These are phyloP conservation scores for Alces alces DNA, from an alignment of 2,113 vertebrate genomes.

Conservation along the genomic window DNA sequence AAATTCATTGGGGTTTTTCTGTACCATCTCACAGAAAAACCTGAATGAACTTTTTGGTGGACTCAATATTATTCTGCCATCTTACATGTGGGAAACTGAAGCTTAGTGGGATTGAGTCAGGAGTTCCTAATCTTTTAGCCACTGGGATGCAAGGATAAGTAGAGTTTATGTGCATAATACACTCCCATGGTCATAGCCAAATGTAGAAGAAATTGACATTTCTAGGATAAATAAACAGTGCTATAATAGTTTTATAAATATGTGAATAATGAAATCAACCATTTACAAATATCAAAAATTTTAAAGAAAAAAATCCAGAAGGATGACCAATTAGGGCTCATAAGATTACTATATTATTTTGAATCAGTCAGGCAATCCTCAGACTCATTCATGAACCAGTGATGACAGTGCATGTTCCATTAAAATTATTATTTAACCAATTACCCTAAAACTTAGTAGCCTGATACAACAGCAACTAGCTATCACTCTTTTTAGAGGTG, in stretches of 20 bases:
- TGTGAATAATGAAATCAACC: background rate
- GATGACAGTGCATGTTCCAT: background rate
- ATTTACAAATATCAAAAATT: constrained; percentile 3
- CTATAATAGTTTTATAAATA: background rate
- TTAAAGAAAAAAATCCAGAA: constrained; percentile 10
- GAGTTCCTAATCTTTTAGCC: background rate
- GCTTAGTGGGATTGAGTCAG: background rate
- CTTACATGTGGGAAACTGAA: background rate
- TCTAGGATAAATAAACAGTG: constrained; percentile 6
- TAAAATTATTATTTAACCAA: constrained; percentile 1
- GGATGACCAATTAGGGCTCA: background rate
- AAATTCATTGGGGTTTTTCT: background rate
- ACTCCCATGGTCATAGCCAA: background rate
- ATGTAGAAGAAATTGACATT: constrained; percentile 25
- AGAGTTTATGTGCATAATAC: background rate
- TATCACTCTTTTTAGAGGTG: background rate
- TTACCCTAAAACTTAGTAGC: background rate
- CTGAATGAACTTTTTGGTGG: background rate
- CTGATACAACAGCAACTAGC: background rate
- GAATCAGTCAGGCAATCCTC: background rate
- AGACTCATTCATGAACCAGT: background rate
- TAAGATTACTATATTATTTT: background rate
- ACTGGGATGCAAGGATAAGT: background rate
- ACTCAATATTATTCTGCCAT: background rate
- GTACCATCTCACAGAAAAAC: background rate